Evolutionary conservation across 2,888 invertebrate species (phyloP).

Genomic region (Frankliniella intonsa): DNA sequence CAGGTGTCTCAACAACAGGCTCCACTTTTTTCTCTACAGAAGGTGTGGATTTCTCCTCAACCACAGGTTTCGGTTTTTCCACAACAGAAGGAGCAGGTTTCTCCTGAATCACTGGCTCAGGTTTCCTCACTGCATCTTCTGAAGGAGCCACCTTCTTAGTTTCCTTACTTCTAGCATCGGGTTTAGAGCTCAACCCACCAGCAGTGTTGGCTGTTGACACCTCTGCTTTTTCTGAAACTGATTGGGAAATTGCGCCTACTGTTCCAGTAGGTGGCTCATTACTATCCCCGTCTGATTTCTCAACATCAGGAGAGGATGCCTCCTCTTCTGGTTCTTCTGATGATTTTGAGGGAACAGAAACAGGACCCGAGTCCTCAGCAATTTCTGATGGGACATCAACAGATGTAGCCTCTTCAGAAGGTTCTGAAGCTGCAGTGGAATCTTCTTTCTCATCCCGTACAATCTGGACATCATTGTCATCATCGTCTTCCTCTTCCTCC

Average conservation of each 20-base stretch:
- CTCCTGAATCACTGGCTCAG: slow-evolving; percentile 31
- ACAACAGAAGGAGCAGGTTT: slow-evolving; percentile 27
- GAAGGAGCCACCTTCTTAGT: slow-evolving; percentile 31
- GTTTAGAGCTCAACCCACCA: slow-evolving; percentile 29
- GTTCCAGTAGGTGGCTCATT: too few relatives aligned
- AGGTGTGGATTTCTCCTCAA: slow-evolving; percentile 27
- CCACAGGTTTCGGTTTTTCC: slow-evolving; percentile 27
- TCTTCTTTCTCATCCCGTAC: neutral
- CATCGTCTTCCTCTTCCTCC: neutral
- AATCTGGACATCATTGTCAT: neutral
- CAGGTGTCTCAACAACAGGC: too few relatives aligned
- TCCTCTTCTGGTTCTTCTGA: slow-evolving; percentile 3
- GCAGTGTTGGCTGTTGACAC: slow-evolving; percentile 27
- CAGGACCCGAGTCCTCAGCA: neutral
- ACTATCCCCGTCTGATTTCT: too few relatives aligned
- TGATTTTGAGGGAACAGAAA: neutral
- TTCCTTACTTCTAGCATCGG: slow-evolving; percentile 25
- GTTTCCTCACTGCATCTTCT: slow-evolving; percentile 31
- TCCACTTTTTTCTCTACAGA: too few relatives aligned
- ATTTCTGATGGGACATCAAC: neutral
- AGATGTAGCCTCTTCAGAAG: neutral
- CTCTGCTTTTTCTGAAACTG: slow-evolving; percentile 30
- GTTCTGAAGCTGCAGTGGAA: neutral
- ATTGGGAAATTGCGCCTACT: too few relatives aligned
- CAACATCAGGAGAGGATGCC: neutral